Conservation (phyloP, 2,113 vertebrate species). For the Mesoclemmys tuberculata region DNA sequence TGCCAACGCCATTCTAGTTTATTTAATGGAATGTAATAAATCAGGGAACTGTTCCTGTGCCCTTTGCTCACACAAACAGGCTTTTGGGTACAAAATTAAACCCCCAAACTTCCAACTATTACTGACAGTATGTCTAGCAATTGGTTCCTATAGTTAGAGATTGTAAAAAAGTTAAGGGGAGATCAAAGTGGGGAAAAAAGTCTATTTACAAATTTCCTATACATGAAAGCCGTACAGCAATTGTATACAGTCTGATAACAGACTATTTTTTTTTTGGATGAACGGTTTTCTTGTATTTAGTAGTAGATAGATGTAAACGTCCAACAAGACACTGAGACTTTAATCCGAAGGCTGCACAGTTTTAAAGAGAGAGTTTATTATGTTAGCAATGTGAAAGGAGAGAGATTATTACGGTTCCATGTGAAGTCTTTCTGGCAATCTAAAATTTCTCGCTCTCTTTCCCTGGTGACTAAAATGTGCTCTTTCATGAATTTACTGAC, state of each 20-base stretch:
- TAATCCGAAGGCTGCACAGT: background rate
- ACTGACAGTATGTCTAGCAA: background rate
- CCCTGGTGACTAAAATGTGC: background rate
- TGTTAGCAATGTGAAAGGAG: background rate
- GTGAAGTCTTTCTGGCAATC: accelerated
- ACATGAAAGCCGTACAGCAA: background rate
- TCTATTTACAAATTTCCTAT: background rate
- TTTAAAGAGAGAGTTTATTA: accelerated
- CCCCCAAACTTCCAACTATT: background rate
- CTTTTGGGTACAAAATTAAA: background rate
- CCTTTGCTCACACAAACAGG: background rate
- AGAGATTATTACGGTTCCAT: accelerated
- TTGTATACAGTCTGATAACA: background rate
- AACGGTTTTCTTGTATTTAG: background rate
- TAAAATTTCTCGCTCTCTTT: background rate
- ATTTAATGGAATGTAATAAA: background rate
- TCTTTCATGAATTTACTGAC: background rate
- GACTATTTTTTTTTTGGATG: background rate
- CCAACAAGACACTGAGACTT: background rate
- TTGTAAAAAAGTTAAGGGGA: background rate
- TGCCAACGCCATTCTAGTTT: background rate
- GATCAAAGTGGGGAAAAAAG: background rate
- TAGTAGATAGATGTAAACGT: background rate
- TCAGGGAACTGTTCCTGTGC: background rate
- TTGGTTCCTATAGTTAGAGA: background rate